Percentiles rank a stretch among this genome's conserved stretches.
Conservation (phyloP, 1,140 invertebrate species). For the Ridgeia piscesae region DNA sequence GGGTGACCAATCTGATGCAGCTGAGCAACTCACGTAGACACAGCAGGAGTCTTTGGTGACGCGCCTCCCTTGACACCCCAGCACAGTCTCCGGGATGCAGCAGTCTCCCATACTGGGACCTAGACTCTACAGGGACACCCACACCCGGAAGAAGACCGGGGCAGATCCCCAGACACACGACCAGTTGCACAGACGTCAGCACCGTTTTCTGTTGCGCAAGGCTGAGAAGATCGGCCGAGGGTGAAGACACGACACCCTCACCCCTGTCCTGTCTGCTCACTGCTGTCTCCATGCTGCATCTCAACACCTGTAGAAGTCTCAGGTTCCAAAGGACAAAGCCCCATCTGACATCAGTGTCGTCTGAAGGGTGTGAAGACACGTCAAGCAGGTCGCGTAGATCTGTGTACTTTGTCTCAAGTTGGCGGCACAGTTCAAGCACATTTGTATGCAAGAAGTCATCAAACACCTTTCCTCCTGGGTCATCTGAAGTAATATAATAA, state of each 20-base stretch:
- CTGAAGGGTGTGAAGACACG: not conserved
- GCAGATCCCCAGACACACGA: slow-evolving; percentile 66
- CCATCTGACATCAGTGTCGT: not conserved
- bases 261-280: not conserved
- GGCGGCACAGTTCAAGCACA: not conserved
- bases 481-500: not conserved
- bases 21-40: slow-evolving; percentile 39
- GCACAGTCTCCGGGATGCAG: not conserved
- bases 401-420: not conserved
- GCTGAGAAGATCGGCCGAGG: slow-evolving; percentile 41
- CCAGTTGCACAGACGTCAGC: slow-evolving; percentile 59
- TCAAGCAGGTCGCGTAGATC: not conserved
- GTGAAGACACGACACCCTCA: not conserved
- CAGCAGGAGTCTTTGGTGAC: not conserved
- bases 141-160: slow-evolving; percentile 67
- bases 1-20: slow-evolving; percentile 48
- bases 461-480: not conserved
- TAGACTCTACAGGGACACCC: slow-evolving; percentile 57
- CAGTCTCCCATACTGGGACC: slow-evolving; percentile 26
- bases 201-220: slow-evolving; percentile 46
- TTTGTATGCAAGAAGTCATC: not conserved
- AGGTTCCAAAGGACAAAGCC: not conserved
- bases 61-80: slow-evolving; percentile 6
- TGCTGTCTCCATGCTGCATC: not conserved
- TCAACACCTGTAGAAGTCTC: not conserved